Evolutionary conservation across 2,888 invertebrate genomes (phyloP).

Genomic region (Nudaria mundana): DNA sequence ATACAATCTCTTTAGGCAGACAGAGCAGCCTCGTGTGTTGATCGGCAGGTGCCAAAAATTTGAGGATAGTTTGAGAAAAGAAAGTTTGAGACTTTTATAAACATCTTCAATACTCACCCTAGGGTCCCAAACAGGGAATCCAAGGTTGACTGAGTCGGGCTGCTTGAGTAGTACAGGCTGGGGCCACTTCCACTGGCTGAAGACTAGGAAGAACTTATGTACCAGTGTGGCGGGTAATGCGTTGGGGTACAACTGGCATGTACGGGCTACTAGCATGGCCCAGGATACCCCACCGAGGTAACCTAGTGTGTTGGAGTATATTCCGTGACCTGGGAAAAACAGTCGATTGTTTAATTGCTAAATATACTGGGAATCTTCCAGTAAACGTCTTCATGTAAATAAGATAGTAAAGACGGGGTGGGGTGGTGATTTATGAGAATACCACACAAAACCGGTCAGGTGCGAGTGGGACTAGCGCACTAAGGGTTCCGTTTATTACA

Average conservation of each 20-base stretch:
- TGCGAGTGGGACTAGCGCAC: no score
- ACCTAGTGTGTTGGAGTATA: conserved; percentile 98
- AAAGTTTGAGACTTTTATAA: neutral
- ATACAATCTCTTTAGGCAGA: no score
- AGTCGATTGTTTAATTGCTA: conserved; percentile 49
- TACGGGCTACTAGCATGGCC: conserved; percentile 99
- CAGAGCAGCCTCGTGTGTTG: no score
- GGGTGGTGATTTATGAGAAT: no score
- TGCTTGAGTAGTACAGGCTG: conserved; percentile 97
- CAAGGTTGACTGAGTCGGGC: conserved; percentile 92
- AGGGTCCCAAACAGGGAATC: conserved; percentile 99
- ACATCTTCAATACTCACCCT: conserved; percentile 86
- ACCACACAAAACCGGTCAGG: no score
- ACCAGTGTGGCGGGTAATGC: conserved; percentile 96
- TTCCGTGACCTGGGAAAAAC: conserved; percentile 97
- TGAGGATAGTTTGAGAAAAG: neutral
- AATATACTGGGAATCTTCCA: no score
- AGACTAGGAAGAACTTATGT: conserved; percentile 99
- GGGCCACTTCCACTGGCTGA: conserved; percentile 99
- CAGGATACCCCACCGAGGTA: conserved; percentile 50
- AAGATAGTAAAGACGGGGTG: no score
- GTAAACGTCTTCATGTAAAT: no score
- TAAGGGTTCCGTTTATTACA: no score
- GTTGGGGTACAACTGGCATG: conserved; percentile 86
- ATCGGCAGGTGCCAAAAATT: no score